A percentile compares a stretch with the other conserved stretches of the same genome.
phyloP scores from a whole-genome alignment of 2,888 invertebrate genomes.

The Caenorhabditis becei region DNA sequence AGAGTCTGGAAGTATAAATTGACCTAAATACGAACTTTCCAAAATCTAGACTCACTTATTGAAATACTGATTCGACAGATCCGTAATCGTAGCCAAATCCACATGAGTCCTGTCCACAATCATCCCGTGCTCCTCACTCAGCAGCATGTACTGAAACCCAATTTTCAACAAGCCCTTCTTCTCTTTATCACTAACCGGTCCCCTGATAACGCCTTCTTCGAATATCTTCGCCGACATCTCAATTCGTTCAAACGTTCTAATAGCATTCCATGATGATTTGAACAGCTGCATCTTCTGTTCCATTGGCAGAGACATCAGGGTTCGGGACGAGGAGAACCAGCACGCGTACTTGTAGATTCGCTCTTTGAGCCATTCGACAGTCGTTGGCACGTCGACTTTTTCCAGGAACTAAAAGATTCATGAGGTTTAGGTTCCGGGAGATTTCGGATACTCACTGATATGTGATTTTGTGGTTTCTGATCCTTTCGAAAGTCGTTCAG shows the following conservation, averaged over 20 bases:
- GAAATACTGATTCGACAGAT: slow-evolving; percentile 49
- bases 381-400: slow-evolving; percentile 31
- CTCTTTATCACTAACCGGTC: neutral
- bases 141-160: slow-evolving; percentile 27
- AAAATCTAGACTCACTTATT: slow-evolving; percentile 32
- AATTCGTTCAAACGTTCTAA: slow-evolving; percentile 49
- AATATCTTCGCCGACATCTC: slow-evolving; percentile 38
- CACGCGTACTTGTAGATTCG: slow-evolving; percentile 38
- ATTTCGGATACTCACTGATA: slow-evolving; percentile 7
- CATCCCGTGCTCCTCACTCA: slow-evolving; percentile 33
- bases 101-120: slow-evolving; percentile 29
- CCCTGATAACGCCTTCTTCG: slow-evolving; percentile 23
- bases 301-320: slow-evolving; percentile 44
- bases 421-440: neutral
- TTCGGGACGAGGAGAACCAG: slow-evolving; percentile 46
- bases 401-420: slow-evolving; percentile 27
- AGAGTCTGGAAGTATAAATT: slow-evolving; percentile 45
- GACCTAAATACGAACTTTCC: too few relatives aligned
- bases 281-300: slow-evolving; percentile 54
- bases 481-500: slow-evolving; percentile 22
- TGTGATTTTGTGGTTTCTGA: slow-evolving; percentile 26
- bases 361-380: slow-evolving; percentile 45
- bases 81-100: slow-evolving; percentile 37
- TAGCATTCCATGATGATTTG: slow-evolving; percentile 43
- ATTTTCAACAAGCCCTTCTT: neutral